Conservation (phyloP, 2,113 vertebrate species). For the Cyphomyrus discorhynchus region DNA sequence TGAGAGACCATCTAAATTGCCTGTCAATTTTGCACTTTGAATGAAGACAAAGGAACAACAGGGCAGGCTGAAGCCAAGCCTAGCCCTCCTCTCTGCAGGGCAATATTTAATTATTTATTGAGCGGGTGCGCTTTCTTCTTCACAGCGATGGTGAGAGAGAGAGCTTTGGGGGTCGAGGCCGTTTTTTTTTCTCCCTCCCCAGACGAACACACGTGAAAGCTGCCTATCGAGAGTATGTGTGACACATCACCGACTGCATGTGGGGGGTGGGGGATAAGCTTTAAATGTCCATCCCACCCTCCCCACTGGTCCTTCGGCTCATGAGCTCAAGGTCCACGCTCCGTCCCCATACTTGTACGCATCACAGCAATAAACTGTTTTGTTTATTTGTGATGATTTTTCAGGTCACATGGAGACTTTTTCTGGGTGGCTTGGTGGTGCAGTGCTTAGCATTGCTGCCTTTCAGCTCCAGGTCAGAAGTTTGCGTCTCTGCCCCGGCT, state of each 20-base stretch:
- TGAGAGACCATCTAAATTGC: background rate
- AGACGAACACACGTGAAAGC: background rate
- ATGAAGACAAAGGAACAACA: background rate
- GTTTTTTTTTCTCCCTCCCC: background rate
- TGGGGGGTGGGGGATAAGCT: background rate
- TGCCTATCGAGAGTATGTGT: background rate
- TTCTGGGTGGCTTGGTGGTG: background rate
- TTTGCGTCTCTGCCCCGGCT: background rate
- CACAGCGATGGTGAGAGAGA: background rate
- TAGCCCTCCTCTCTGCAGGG: background rate
- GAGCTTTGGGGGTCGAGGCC: background rate
- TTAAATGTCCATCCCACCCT: background rate
- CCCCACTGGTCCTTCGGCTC: background rate
- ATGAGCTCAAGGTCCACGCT: background rate
- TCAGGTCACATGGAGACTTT: background rate
- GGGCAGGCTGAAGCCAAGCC: background rate
- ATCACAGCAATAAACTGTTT: background rate
- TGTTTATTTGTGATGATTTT: background rate
- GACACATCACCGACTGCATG: background rate
- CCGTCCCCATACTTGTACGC: background rate
- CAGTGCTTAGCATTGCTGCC: background rate
- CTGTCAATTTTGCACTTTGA: conserved; percentile 11
- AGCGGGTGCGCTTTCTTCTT: background rate
- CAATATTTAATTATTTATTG: background rate
- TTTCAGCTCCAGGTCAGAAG: background rate